Evolutionary conservation across 2,888 invertebrate species (phyloP).

Genomic region (Diaprepes abbreviatus): DNA sequence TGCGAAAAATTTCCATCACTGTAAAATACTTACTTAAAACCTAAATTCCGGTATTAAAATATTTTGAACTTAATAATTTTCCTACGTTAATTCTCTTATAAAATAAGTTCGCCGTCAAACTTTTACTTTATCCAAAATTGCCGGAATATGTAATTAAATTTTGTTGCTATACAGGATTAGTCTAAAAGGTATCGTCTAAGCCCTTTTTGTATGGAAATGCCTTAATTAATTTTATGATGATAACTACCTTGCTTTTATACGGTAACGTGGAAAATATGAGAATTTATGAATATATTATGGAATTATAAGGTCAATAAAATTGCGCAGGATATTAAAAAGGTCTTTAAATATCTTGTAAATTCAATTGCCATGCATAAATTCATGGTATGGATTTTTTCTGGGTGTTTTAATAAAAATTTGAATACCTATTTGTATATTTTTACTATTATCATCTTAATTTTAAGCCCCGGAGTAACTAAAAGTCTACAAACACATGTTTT

Average conservation of each 20-base stretch:
- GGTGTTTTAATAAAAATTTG: too few relatives aligned
- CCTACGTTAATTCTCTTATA: not conserved
- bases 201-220: slow-evolving; percentile 3
- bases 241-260: slow-evolving; percentile 8
- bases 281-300: slow-evolving; percentile 4
- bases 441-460: too few relatives aligned
- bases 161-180: not conserved
- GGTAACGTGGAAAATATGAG: not conserved
- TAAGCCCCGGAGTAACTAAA: too few relatives aligned
- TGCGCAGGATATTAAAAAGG: not conserved
- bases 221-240: not conserved
- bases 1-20: too few relatives aligned
- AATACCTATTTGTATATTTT: too few relatives aligned
- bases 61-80: too few relatives aligned
- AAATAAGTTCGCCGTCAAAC: not conserved
- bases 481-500: too few relatives aligned
- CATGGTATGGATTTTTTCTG: too few relatives aligned
- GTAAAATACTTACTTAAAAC: too few relatives aligned
- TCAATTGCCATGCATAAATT: too few relatives aligned
- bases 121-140: not conserved
- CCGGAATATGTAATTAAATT: slow-evolving; percentile 8
- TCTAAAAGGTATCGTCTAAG: slow-evolving; percentile 3
- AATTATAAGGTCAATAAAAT: not conserved
- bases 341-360: not conserved
- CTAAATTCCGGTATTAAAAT: too few relatives aligned